Evolutionary conservation across 2,797 vertebrate species (phyloP).

Genomic region (Pelodytes ibericus): DNA sequence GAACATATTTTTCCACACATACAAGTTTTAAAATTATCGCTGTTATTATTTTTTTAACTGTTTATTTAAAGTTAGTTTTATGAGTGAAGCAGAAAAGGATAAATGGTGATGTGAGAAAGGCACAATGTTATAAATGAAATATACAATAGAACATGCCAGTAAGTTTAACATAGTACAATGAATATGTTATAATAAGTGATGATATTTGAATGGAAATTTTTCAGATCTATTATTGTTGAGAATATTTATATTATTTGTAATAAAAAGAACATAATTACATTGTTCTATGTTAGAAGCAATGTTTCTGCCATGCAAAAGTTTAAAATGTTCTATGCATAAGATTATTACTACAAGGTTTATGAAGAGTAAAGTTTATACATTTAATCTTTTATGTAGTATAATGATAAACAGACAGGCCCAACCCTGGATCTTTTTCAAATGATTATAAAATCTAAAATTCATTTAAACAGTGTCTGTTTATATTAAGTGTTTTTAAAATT

Average conservation of each 20-base stretch:
- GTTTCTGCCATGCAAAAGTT: too few species aligned
- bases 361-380: too few species aligned
- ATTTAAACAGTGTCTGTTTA: too few species aligned
- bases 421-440: too few species aligned
- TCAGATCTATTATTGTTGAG: neutral
- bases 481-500: too few species aligned
- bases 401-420: too few species aligned
- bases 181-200: neutral
- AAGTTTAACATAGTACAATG: neutral
- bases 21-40: constrained; percentile 14
- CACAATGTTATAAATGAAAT: neutral
- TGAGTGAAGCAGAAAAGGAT: constrained; percentile 10
- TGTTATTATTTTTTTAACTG: constrained; percentile 25
- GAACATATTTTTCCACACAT: neutral
- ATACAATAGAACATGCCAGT: neutral
- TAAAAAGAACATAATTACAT: neutral
- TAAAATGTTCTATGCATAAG: too few species aligned
- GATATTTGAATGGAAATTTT: neutral
- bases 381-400: too few species aligned
- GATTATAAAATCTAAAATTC: too few species aligned
- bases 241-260: neutral
- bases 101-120: neutral
- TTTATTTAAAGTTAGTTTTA: neutral
- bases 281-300: too few species aligned
- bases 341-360: too few species aligned